These are phyloP conservation scores for Cladorhizidae sp. DNA, from an alignment of 37 sponge, comb jelly and placozoan genomes.

Conservation along the genomic window DNA sequence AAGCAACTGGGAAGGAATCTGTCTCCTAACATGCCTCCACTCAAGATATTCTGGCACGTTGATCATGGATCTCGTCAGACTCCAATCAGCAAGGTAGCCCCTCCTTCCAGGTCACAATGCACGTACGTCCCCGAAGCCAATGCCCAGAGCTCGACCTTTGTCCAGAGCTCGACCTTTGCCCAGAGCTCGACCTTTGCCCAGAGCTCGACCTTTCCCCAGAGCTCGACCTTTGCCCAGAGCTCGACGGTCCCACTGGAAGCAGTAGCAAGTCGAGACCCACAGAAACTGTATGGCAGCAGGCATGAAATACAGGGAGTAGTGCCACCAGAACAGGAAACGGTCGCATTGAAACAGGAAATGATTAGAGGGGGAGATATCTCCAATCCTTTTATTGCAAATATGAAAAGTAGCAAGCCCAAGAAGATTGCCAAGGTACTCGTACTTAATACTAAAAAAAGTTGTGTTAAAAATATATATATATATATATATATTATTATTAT, in stretches of 20 bases:
- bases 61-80: background rate
- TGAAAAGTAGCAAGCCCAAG: too few relatives aligned
- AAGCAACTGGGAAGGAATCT: conserved; percentile 53
- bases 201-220: background rate
- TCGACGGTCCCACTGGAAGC: too few relatives aligned
- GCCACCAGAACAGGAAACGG: background rate
- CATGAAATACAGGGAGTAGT: background rate
- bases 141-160: background rate
- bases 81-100: background rate
- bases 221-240: background rate
- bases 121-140: background rate
- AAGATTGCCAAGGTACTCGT: too few relatives aligned
- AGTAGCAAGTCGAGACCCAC: background rate
- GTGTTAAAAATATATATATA: too few relatives aligned
- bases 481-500: too few relatives aligned
- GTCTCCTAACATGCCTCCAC: conserved; percentile 6
- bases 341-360: too few relatives aligned
- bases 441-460: too few relatives aligned
- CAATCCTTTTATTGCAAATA: too few relatives aligned
- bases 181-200: background rate
- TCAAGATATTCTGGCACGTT: conserved; percentile 69
- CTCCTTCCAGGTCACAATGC: background rate
- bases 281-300: background rate
- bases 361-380: too few relatives aligned
- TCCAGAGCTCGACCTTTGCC: background rate